Evolutionary conservation across 2,113 vertebrate genomes (phyloP).

Genomic region (Caranx melampygus): DNA sequence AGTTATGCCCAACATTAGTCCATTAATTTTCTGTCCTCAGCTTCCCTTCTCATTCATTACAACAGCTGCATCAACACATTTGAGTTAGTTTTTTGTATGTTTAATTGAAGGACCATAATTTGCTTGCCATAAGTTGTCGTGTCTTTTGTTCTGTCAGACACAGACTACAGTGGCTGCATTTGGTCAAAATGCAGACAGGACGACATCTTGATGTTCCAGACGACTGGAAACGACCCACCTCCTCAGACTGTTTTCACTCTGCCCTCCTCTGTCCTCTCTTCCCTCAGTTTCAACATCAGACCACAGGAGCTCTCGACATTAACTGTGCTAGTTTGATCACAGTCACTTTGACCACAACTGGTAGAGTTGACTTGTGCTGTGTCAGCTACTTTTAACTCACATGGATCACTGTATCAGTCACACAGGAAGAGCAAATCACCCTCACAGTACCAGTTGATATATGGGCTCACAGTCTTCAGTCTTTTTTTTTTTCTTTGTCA

Average conservation of each 20-base stretch:
- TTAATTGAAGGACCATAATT: background rate
- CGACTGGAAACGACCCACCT: conserved; percentile 23
- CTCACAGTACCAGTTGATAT: conserved; percentile 17
- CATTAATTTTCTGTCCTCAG: conserved; percentile 3
- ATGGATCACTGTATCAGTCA: conserved; percentile 54
- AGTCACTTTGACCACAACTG: conserved; percentile 39
- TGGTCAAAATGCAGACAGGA: conserved; percentile 34
- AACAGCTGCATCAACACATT: background rate
- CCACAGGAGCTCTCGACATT: conserved; percentile 40
- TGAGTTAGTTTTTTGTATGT: background rate
- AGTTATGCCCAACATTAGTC: background rate
- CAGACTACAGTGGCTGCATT: conserved; percentile 12
- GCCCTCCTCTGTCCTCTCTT: background rate
- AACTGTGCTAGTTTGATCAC: conserved; percentile 36
- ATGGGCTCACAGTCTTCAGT: conserved; percentile 45
- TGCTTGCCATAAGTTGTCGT: conserved; percentile 3
- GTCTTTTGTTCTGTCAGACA: background rate
- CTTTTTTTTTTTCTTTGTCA: conserved; percentile 27
- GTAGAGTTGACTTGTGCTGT: conserved; percentile 16
- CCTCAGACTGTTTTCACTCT: conserved; percentile 15
- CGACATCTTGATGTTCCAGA: conserved; percentile 27
- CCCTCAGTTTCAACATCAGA: conserved; percentile 54
- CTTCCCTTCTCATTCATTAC: background rate
- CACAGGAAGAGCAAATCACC: conserved; percentile 50
- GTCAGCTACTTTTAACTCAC: conserved; percentile 66